Base-by-base conservation (phyloP, 2,113 vertebrate genomes). In the Atherinomorus stipes region DNA sequence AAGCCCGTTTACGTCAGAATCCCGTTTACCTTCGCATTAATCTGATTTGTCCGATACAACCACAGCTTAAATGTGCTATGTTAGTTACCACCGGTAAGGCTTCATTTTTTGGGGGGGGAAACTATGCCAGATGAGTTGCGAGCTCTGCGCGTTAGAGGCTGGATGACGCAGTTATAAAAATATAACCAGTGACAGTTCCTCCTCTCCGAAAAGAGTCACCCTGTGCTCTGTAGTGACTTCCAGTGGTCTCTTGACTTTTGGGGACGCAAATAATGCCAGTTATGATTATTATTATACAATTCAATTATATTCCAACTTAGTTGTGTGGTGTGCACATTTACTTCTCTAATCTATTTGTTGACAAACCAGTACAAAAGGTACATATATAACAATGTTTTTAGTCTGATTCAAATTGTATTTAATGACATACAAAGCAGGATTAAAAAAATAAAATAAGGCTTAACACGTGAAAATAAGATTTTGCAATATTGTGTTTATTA, bases 1-100 rank as follows among this genome's bases (percentile, higher is more conserved):
- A 92, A 91, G 52, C 80, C 78, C 69, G 72, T 31, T 88, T 80
- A 93, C 93, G 93, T 95, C 92, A 94, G 76, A 93, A 92, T 89
- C 91, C 90, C 61, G 87, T 90, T 92, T 81, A 85, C 84, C 72
- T 68, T 53, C 70, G 31, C 71, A 75, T 38, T 93, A 92, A 94
- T 93, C 92, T 81, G 89, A 90, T 93, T 91, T 91, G 81, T 18
- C 66, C 25, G 21, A 69, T 64, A 64, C 76, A 61, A 67, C 81
- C 73, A 63, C 77, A 18, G 52, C 12, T 83, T 74, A 58, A 60
- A 71, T 19, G 77, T 23, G 47, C 56, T 37, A 10, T 5, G 10
- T 18, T 23, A 42, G 45, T 44, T 13, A n/a, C 67, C 21, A 4
- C 49, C 60, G 12, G 53, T 13, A 12, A 44, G 26, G 9, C 45